phyloP scores from a whole-genome alignment of 2,113 vertebrate species.

The Zeus faber region DNA sequence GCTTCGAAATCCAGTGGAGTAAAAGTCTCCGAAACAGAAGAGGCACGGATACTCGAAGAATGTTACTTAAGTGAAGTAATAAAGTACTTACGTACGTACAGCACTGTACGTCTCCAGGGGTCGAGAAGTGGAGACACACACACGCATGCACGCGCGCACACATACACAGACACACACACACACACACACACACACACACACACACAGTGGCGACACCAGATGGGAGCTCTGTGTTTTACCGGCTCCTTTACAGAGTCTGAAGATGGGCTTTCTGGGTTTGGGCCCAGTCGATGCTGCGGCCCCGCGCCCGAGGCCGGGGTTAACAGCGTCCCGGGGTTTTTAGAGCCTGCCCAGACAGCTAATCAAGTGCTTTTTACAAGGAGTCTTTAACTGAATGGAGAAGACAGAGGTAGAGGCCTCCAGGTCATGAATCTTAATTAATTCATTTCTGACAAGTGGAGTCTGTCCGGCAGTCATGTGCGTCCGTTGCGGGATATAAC shows the following conservation, averaged over 20 bases:
- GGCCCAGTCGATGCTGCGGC: slow-evolving; percentile 35
- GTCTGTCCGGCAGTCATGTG: slow-evolving; percentile 32
- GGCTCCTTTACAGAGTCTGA: slow-evolving; percentile 55
- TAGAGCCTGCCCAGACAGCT: slow-evolving; percentile 42
- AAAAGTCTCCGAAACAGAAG: slow-evolving; percentile 6
- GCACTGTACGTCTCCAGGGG: too few species aligned
- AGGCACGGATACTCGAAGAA: slow-evolving; percentile 7
- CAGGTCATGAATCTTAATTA: slow-evolving; percentile 57
- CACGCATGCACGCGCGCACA: neutral
- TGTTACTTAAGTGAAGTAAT: too few species aligned
- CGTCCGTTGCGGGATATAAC: slow-evolving; percentile 1
- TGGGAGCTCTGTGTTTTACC: slow-evolving; percentile 32
- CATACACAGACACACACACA: neutral
- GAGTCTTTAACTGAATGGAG: slow-evolving; percentile 60
- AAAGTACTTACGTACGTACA: too few species aligned
- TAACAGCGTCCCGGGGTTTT: slow-evolving; percentile 38
- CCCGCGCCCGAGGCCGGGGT: slow-evolving; percentile 29
- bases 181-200: neutral
- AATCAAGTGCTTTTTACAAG: slow-evolving; percentile 64
- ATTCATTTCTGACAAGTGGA: slow-evolving; percentile 60
- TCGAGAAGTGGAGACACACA: too few species aligned
- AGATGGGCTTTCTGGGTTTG: slow-evolving; percentile 22
- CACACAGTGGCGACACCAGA: slow-evolving; percentile 4
- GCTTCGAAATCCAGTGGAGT: slow-evolving; percentile 21
- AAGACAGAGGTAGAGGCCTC: slow-evolving; percentile 46